Evolutionary conservation across 2,888 invertebrate species (phyloP), one percentile per base, ranked within the genome.

Genomic region (Mimas tiliae): DNA sequence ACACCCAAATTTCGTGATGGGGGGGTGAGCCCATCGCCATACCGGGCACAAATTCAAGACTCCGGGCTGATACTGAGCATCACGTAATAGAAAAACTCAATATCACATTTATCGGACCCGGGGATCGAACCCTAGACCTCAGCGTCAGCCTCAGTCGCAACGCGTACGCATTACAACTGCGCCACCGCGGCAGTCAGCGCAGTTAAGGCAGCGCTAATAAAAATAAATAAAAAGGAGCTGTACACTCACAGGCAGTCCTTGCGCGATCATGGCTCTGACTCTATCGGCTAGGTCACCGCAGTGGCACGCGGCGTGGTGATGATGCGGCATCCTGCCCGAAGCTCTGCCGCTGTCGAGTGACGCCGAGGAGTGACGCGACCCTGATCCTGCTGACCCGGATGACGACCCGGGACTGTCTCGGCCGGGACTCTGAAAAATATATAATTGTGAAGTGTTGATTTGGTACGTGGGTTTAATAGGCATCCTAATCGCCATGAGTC

Each of bases 291-390:
- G 94, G 78, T 96, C 95, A 0, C 95, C 95, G 70, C 96, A 96
- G 75, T 96, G 96, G 70, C 96, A 96, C 72, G 96, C 96, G 14
- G 96, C 96, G 84, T 97, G 97, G 79, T 97, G 95, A 71, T 87
- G 97, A 92, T 80, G 97, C 93, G 91, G 95, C 95, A 81, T 94
- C 82, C 97, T 96, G 63, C 96, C 96, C 12, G 98, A 98, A 42
- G 98, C 98, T 70, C 98, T 94, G n/a, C 98, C 98, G 75, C 97
- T 97, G 93, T 98, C 98, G 80, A 98, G 91, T 21, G 96, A 97
- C 27, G 98, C 97, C 0, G 98, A 98, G 71, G 98, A 98, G 87
- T 98, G 98, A 55, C 98, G 94, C 19, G 98, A 98, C 27, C 97
- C 97, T 1, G 97, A 97, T 51, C 98, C 98, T 0, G 96, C 96